phyloP scores from a whole-genome alignment of 2,888 invertebrate species.

The Polydrusus tereticollis region DNA sequence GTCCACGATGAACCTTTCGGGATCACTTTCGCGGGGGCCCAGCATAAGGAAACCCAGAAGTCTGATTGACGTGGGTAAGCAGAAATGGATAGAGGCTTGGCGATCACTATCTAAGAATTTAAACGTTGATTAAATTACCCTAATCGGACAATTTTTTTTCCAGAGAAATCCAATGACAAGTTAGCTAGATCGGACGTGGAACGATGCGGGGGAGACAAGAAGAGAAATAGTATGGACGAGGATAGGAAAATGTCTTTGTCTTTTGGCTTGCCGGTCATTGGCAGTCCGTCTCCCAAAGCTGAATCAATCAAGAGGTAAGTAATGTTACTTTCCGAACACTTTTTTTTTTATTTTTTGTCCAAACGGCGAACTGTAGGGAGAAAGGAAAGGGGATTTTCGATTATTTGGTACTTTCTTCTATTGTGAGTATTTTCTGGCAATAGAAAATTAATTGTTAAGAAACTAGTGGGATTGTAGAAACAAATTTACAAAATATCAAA shows the following conservation, averaged over 20 bases:
- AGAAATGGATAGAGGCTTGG: no score
- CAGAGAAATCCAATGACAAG: slow-evolving; percentile 18
- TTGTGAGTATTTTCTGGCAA: background rate
- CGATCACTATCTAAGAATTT: no score
- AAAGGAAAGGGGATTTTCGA: slow-evolving; percentile 60
- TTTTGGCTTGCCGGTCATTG: slow-evolving; percentile 44
- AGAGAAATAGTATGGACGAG: slow-evolving; percentile 11
- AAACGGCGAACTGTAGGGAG: slow-evolving; percentile 58
- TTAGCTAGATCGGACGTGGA: slow-evolving; percentile 7
- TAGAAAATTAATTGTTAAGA: no score
- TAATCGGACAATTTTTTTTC: no score
- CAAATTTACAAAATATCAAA: no score
- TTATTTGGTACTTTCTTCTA: background rate
- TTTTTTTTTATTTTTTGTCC: background rate
- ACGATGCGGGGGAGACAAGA: slow-evolving; percentile 23
- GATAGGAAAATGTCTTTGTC: slow-evolving; percentile 23
- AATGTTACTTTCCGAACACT: background rate
- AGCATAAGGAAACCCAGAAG: slow-evolving; percentile 57
- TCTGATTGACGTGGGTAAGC: slow-evolving; percentile 35
- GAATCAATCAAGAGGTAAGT: slow-evolving; percentile 59
- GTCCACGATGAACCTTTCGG: slow-evolving; percentile 50
- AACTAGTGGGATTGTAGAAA: no score
- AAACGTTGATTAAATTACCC: no score
- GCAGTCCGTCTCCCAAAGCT: slow-evolving; percentile 58
- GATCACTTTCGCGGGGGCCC: slow-evolving; percentile 53